These are phyloP conservation scores for Crotalus viridis DNA, from an alignment of 2,113 vertebrate genomes.

Conservation along the genomic window DNA sequence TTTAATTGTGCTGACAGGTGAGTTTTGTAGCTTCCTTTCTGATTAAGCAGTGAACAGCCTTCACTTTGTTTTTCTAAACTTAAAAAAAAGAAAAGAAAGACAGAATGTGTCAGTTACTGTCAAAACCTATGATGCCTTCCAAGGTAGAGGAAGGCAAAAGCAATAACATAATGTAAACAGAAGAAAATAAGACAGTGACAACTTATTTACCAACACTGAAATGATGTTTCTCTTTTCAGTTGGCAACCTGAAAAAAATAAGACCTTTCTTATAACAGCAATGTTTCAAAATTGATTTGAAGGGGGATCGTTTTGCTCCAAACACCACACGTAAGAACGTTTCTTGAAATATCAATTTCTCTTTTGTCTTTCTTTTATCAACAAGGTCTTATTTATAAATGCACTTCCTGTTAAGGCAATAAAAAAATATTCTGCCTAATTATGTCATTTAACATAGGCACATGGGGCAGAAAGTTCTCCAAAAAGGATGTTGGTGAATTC, in stretches of 20 bases:
- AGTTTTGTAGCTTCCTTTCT: slow-evolving; percentile 16
- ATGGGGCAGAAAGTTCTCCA: neutral
- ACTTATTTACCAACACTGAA: slow-evolving; percentile 10
- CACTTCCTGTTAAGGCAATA: neutral
- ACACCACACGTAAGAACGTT: neutral
- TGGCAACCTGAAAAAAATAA: neutral
- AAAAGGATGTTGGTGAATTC: neutral
- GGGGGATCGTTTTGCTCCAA: neutral
- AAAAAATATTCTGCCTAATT: neutral
- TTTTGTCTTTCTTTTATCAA: neutral
- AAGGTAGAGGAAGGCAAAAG: neutral
- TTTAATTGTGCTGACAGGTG: slow-evolving; percentile 11
- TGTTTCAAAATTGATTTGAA: neutral
- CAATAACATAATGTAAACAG: neutral
- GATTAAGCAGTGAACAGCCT: slow-evolving; percentile 12
- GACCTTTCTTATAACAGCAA: neutral
- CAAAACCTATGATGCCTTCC: slow-evolving; percentile 2
- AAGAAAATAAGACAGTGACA: neutral
- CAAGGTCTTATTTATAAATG: neutral
- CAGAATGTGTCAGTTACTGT: neutral
- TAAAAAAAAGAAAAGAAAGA: neutral
- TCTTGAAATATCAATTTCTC: slow-evolving; percentile 12
- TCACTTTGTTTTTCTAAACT: slow-evolving; percentile 20
- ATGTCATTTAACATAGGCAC: neutral
- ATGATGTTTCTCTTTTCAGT: neutral